These are phyloP conservation scores for Sardina pilchardus DNA, from an alignment of 2,113 vertebrate genomes.

Conservation along the genomic window DNA sequence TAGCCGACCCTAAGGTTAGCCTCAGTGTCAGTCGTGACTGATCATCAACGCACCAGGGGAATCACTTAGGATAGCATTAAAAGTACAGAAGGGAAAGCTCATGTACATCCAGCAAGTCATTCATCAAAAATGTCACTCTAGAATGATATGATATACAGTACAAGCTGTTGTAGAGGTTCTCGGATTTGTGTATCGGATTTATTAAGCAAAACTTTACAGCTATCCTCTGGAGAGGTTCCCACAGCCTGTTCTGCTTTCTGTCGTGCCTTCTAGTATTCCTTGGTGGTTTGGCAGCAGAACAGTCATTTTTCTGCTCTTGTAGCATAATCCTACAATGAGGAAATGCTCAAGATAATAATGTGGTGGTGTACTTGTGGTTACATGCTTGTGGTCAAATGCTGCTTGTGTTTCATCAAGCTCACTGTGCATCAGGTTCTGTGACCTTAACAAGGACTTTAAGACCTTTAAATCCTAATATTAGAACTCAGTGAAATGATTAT, in stretches of 20 bases:
- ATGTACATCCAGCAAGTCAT: background rate
- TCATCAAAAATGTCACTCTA: background rate
- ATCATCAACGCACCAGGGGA: background rate
- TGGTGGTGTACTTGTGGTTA: background rate
- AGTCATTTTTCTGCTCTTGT: background rate
- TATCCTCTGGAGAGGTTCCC: background rate
- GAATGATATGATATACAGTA: background rate
- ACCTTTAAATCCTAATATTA: background rate
- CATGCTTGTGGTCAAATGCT: background rate
- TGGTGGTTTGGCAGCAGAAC: background rate
- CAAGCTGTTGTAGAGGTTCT: background rate
- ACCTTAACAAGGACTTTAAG: background rate
- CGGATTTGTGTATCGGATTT: background rate
- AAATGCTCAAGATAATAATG: background rate
- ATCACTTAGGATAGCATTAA: background rate
- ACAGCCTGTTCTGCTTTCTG: background rate
- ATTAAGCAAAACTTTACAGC: background rate
- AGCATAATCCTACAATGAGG: background rate
- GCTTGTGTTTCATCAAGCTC: background rate
- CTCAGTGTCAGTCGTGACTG: background rate
- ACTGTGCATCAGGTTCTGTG: background rate
- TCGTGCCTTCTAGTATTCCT: background rate
- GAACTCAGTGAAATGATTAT: background rate
- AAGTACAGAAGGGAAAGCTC: background rate
- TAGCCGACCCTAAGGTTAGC: background rate